phyloP scores from a whole-genome alignment of 37 sponge, comb jelly and placozoan genomes.

The Dysidea cf. avara region DNA sequence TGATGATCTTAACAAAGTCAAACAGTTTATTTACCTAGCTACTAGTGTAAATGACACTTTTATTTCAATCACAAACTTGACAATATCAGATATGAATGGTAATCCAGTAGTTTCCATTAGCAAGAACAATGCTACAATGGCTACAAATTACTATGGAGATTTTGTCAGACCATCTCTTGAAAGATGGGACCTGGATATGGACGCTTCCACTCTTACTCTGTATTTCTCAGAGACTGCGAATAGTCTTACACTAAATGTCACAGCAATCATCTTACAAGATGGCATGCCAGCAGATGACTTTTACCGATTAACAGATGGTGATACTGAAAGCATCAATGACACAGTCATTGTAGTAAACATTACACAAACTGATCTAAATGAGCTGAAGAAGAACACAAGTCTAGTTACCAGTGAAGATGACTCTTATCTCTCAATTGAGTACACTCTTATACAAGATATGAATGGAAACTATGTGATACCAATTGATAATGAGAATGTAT shows the following conservation, averaged over 20 bases:
- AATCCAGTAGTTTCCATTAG: conserved; percentile 54
- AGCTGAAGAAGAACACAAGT: conserved; percentile 79
- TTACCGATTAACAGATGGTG: conserved; percentile 68
- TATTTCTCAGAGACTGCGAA: conserved; percentile 88
- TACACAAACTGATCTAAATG: conserved; percentile 68
- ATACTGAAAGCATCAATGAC: conserved; percentile 56
- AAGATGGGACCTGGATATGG: conserved; percentile 70
- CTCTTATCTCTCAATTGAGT: conserved; percentile 72
- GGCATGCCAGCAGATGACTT: conserved; percentile 35
- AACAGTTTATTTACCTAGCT: conserved; percentile 53
- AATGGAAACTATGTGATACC: conserved; percentile 59
- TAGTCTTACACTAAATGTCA: conserved; percentile 38
- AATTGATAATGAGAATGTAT: conserved; percentile 38
- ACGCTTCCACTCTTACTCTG: conserved; percentile 68
- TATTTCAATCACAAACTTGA: conserved; percentile 53
- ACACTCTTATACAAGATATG: conserved; percentile 76
- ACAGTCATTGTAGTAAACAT: conserved; percentile 75
- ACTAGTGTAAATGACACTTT: conserved; percentile 45
- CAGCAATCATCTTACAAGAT: conserved; percentile 73
- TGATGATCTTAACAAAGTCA: conserved; percentile 71
- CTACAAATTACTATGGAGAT: conserved; percentile 46
- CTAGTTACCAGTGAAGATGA: conserved; percentile 54
- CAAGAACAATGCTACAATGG: conserved; percentile 30
- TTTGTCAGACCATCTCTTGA: conserved; percentile 43
- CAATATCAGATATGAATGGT: conserved; percentile 68